These are phyloP conservation scores for Diachrysia chrysitis DNA, from an alignment of 2,888 invertebrate genomes.

Conservation along the genomic window DNA sequence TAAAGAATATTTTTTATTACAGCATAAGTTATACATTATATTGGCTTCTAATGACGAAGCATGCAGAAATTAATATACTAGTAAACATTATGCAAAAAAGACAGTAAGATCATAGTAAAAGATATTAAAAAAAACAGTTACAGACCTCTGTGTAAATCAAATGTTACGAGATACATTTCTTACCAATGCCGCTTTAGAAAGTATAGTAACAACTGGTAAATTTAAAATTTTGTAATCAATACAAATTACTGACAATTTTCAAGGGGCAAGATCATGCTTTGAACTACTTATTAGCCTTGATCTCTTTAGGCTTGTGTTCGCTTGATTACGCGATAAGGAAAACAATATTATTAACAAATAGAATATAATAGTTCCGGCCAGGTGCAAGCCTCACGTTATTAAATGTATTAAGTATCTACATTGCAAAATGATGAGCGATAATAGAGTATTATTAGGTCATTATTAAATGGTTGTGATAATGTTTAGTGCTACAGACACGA, in stretches of 20 bases:
- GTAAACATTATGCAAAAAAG: too few species aligned
- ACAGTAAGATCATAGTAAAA: too few species aligned
- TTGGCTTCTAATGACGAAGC: too few species aligned
- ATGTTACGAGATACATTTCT: constrained; percentile 50
- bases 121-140: too few species aligned
- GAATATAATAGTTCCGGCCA: constrained; percentile 44
- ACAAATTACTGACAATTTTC: constrained; percentile 43
- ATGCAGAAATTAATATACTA: too few species aligned
- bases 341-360: constrained; percentile 30
- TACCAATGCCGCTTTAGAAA: constrained; percentile 43
- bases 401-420: constrained; percentile 24
- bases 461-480: constrained; percentile 19
- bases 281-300: constrained; percentile 43
- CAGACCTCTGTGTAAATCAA: constrained; percentile 43
- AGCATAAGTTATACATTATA: too few species aligned
- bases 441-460: constrained; percentile 29
- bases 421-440: constrained; percentile 33
- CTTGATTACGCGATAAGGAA: constrained; percentile 37
- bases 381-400: constrained; percentile 34
- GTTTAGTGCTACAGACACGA: constrained; percentile 34
- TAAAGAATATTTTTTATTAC: too few species aligned
- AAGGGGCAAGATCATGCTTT: constrained; percentile 52
- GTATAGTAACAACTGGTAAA: constrained; percentile 25
- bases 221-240: constrained; percentile 51
- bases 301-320: constrained; percentile 16